phyloP scores from a whole-genome alignment of 92 coral and sea anemone genomes.

The Bergia puertoricense region DNA sequence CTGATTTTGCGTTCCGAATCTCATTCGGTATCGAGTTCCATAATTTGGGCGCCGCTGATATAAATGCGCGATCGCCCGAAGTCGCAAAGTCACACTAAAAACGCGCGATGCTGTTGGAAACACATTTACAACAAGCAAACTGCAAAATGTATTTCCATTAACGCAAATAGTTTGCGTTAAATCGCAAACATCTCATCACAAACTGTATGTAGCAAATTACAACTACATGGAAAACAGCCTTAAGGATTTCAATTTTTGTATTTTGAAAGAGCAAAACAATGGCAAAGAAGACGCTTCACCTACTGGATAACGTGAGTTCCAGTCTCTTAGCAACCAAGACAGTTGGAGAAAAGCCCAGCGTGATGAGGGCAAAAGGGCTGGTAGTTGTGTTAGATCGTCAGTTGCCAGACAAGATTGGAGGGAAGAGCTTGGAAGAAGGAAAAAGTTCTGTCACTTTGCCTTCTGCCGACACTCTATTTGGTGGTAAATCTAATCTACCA shows the following conservation, averaged over 20 bases:
- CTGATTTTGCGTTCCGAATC: too few relatives aligned
- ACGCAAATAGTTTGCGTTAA: too few relatives aligned
- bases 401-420: slow-evolving; percentile 76
- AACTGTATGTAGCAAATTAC: too few relatives aligned
- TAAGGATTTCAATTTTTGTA: neutral
- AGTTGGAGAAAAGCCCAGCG: slow-evolving; percentile 75
- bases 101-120: too few relatives aligned
- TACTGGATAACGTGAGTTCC: slow-evolving; percentile 64
- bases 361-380: slow-evolving; percentile 64
- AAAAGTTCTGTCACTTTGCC: slow-evolving; percentile 72
- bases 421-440: slow-evolving; percentile 71
- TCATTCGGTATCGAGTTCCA: too few relatives aligned
- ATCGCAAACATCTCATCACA: too few relatives aligned
- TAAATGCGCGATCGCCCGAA: too few relatives aligned
- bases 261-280: slow-evolving; percentile 57
- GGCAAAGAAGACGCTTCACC: slow-evolving; percentile 64
- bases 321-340: slow-evolving; percentile 74
- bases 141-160: too few relatives aligned
- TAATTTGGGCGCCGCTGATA: too few relatives aligned
- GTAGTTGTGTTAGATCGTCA: slow-evolving; percentile 78
- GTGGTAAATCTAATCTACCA: slow-evolving; percentile 31
- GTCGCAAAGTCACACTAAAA: too few relatives aligned
- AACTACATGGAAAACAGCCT: too few relatives aligned
- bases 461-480: slow-evolving; percentile 70
- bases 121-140: too few relatives aligned